Evolutionary conservation across 2,113 vertebrate genomes (phyloP), one percentile per base, ranked within the genome.

Genomic region (Bagarius yarrelli): DNA sequence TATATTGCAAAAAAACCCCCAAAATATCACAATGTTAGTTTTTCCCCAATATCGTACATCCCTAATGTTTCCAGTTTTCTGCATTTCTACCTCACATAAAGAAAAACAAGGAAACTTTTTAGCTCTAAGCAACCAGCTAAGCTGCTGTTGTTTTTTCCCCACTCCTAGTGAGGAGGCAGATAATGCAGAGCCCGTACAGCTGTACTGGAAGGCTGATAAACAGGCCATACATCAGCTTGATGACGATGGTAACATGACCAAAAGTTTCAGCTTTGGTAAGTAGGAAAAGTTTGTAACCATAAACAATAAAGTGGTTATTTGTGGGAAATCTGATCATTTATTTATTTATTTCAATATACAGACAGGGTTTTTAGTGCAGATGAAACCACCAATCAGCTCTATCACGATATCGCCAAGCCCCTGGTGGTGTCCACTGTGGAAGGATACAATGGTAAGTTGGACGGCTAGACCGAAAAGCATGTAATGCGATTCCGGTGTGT

Each of bases 381-480:
- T 0, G 95, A 98, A 91, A 93, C 90, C 34, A 98, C 96, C 21
- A 87, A 86, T 78, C 91, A 96, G 53, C 90, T 99, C 1, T 99
- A 98, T 82, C 92, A 95, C 73, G 92, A 91, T 57, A 93, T 98
- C 12, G 96, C 96, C 14, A 95, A 95, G 80, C 95, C 97, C 13
- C 93, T 99, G 88, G 95, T 99, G 50, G 90, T 94, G n/a, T 98
- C 97, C 59, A 90, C 95, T 21, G 94, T 98, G 14, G 89, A 93
- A 59, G 98, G 98, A 56, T 99, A 99, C 75, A 98, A 98, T 86
- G 98, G 97, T 99, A 83, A 70, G 91, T 86, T 1, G 63, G 32
- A 32, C n/a, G 59, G 36, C 14, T 34, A 71, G 12, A 3, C 14
- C 15, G 52, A 19, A 21, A 52, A 23, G 6, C 18, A 34, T 19